These are phyloP conservation scores for Eidolon dupreanum DNA, from an alignment of 2,797 vertebrate genomes.

Conservation along the genomic window DNA sequence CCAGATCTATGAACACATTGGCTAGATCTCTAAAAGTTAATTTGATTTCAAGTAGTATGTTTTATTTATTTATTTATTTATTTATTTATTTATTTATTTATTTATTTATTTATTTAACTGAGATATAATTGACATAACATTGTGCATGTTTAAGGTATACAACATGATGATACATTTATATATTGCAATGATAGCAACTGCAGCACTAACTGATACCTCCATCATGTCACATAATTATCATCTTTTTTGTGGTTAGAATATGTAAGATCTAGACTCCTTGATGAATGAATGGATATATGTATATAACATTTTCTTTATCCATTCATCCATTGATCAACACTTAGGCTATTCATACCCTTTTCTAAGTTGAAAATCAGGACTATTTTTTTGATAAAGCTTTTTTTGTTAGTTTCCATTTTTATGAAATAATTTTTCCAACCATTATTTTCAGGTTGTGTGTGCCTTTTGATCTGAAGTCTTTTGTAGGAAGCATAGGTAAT, in stretches of 20 bases:
- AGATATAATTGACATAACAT: background rate
- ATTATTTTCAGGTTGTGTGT: no score
- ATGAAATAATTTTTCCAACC: no score
- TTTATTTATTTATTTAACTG: no score
- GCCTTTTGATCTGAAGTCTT: no score
- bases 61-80: background rate
- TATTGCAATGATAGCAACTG: background rate
- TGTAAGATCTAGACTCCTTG: background rate
- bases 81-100: no score
- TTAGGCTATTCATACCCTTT: background rate
- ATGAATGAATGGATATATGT: background rate
- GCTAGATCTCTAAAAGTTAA: background rate
- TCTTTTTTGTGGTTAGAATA: background rate
- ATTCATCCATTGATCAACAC: background rate
- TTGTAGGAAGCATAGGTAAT: no score
- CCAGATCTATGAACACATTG: background rate
- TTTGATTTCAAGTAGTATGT: background rate
- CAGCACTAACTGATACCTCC: background rate
- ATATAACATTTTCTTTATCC: background rate
- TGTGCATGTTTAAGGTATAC: background rate
- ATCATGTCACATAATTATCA: background rate
- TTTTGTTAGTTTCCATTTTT: no score
- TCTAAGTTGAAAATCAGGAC: no score
- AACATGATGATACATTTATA: background rate
- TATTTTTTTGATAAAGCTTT: no score